Evolutionary conservation across 2,797 vertebrate species (phyloP).

Genomic region (Xiphophorus birchmanni): DNA sequence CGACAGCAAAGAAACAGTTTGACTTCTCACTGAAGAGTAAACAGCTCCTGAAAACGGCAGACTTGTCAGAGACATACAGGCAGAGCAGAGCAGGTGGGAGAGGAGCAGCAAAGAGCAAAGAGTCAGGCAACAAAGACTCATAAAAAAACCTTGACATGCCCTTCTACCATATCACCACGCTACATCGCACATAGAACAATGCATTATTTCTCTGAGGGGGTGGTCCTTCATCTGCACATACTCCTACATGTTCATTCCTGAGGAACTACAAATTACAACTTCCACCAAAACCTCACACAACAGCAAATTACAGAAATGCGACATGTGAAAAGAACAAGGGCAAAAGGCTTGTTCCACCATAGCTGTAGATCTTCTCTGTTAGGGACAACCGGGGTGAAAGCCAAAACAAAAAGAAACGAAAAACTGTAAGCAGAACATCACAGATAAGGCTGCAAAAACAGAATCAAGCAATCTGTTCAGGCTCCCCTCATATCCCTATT

Average conservation of each 20-base stretch:
- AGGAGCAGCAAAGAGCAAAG: conserved; percentile 32
- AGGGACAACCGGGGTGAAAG: background rate
- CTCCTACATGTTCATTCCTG: conserved; percentile 47
- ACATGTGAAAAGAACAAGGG: conserved; percentile 3
- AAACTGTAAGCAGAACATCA: background rate
- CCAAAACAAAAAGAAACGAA: background rate
- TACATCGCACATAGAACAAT: conserved; percentile 70
- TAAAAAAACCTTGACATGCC: conserved; percentile 63
- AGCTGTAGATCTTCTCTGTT: conserved; percentile 47
- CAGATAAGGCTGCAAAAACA: conserved; percentile 16
- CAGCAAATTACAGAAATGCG: conserved; percentile 24
- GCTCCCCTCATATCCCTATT: conserved; percentile 41
- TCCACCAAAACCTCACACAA: conserved; percentile 30
- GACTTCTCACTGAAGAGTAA: conserved; percentile 56
- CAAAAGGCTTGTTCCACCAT: conserved; percentile 38
- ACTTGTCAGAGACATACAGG: conserved; percentile 37
- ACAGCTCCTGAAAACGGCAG: conserved; percentile 51
- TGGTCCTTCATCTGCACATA: conserved; percentile 54
- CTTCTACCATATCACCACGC: conserved; percentile 44
- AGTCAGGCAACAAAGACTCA: conserved; percentile 72
- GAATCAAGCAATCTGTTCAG: conserved; percentile 19
- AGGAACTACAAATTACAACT: conserved; percentile 57
- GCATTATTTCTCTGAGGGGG: conserved; percentile 55
- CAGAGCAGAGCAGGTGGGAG: conserved; percentile 18
- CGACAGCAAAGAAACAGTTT: conserved; percentile 50